A percentile compares a stretch with the other conserved stretches of the same genome.
Conservation (phyloP, 2,113 vertebrate species). For the Salminus brasiliensis region DNA sequence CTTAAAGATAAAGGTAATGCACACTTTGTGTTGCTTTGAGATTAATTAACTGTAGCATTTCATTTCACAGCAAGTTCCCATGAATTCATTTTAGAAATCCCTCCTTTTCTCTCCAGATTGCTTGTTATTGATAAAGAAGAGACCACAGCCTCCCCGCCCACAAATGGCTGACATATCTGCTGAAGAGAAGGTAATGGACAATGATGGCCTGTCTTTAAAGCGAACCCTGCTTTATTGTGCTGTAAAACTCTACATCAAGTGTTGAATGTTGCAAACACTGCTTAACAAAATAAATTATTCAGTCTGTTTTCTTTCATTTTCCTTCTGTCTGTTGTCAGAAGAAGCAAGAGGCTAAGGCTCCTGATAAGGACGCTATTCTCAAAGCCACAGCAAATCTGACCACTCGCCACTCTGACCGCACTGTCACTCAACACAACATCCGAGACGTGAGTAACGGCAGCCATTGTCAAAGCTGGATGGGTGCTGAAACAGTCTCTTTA, state of each 20-base stretch:
- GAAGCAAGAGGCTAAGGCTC: conserved; percentile 95
- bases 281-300: not conserved
- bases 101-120: conserved; percentile 76
- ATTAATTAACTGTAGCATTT: not conserved
- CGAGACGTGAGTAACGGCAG: conserved; percentile 84
- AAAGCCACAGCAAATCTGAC: conserved; percentile 88
- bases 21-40: not conserved
- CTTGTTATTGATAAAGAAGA: conserved; percentile 88
- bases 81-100: not conserved
- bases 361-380: conserved; percentile 92
- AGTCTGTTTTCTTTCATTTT: not conserved
- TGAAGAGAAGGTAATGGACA: conserved; percentile 86
- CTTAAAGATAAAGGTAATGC: conserved; percentile 88
- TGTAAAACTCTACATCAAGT: not conserved
- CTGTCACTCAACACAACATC: conserved; percentile 87
- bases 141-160: conserved; percentile 80
- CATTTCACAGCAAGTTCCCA: not conserved
- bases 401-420: conserved; percentile 83
- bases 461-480: not conserved
- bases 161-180: conserved; percentile 89
- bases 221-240: not conserved
- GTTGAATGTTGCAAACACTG: too few relatives aligned
- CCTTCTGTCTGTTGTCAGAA: conserved; percentile 73
- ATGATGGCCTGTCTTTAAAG: not conserved
- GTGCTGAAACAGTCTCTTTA: not conserved